These are phyloP conservation scores for Atethmia centrago DNA, from an alignment of 2,888 invertebrate species.

Conservation along the genomic window DNA sequence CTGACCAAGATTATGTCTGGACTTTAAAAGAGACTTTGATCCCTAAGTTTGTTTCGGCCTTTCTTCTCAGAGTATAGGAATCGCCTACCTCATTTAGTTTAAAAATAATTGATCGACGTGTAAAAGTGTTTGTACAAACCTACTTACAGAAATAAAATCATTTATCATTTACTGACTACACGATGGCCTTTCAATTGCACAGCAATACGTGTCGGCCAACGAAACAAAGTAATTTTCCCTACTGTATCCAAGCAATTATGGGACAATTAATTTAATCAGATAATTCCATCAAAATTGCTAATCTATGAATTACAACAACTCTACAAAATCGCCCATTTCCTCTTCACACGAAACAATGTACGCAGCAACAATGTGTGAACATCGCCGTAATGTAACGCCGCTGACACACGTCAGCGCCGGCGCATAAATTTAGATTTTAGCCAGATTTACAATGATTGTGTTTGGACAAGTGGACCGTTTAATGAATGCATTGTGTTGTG, in stretches of 20 bases:
- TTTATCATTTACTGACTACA: neutral
- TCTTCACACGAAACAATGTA: slow-evolving; percentile 29
- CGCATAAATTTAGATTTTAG: slow-evolving; percentile 29
- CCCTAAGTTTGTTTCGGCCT: too few relatives aligned
- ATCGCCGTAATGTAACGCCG: slow-evolving; percentile 13
- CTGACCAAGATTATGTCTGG: too few relatives aligned
- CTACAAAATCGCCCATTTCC: slow-evolving; percentile 37
- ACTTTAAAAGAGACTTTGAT: too few relatives aligned
- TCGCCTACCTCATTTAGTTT: too few relatives aligned
- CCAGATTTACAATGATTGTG: slow-evolving; percentile 34
- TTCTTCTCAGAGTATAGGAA: too few relatives aligned
- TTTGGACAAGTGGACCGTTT: slow-evolving; percentile 37
- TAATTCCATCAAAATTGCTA: slow-evolving; percentile 10
- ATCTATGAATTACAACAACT: slow-evolving; percentile 22
- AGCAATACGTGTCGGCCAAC: neutral
- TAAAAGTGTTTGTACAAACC: too few relatives aligned
- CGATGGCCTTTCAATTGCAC: neutral
- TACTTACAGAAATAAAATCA: too few relatives aligned
- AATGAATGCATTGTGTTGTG: slow-evolving; percentile 31
- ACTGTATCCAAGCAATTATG: neutral
- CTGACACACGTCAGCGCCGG: slow-evolving; percentile 8
- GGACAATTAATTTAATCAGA: slow-evolving; percentile 6
- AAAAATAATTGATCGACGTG: too few relatives aligned
- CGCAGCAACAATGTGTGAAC: slow-evolving; percentile 38
- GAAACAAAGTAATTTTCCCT: neutral